Percentiles rank a stretch among this genome's conserved stretches.
Evolutionary conservation across 2,888 invertebrate species (phyloP).

Genomic region (Drosophila anomalata): DNA sequence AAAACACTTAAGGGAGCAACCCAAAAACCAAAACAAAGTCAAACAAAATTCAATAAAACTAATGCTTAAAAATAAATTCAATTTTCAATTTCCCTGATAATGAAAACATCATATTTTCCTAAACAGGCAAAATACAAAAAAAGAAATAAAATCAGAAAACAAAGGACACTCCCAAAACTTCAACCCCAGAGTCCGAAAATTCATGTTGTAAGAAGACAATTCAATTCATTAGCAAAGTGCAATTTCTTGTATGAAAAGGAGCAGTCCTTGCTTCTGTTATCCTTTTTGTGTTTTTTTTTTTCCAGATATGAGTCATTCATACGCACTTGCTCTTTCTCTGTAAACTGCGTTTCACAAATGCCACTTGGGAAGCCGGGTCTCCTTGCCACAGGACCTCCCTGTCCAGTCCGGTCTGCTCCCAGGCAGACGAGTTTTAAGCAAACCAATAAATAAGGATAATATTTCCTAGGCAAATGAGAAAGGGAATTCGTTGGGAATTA

Average conservation of each 20-base stretch:
- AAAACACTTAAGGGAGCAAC: too few species aligned
- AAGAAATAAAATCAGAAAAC: conserved; percentile 9
- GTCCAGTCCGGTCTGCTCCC: neutral
- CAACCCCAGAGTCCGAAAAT: conserved; percentile 7
- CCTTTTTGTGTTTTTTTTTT: neutral
- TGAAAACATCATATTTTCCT: neutral
- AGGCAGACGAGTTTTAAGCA: neutral
- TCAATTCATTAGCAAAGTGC: conserved; percentile 76
- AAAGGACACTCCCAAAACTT: neutral
- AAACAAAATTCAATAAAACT: conserved; percentile 17
- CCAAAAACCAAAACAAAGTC: conserved; percentile 3
- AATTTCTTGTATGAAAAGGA: conserved; percentile 62
- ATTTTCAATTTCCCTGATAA: too few species aligned
- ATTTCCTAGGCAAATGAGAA: conserved; percentile 11
- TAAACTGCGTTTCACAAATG: neutral
- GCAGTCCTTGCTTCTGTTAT: conserved; percentile 32
- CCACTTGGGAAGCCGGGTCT: neutral
- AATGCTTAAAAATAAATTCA: neutral
- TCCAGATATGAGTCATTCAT: conserved; percentile 45
- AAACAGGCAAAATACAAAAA: conserved; percentile 4
- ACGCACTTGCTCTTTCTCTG: conserved; percentile 20
- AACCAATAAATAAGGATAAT: conserved; percentile 21
- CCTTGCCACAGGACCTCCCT: neutral
- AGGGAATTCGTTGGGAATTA: neutral
- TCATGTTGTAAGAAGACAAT: conserved; percentile 52